phyloP scores from a whole-genome alignment of 2,797 vertebrate genomes.

The Paramormyrops hopkinsi region DNA sequence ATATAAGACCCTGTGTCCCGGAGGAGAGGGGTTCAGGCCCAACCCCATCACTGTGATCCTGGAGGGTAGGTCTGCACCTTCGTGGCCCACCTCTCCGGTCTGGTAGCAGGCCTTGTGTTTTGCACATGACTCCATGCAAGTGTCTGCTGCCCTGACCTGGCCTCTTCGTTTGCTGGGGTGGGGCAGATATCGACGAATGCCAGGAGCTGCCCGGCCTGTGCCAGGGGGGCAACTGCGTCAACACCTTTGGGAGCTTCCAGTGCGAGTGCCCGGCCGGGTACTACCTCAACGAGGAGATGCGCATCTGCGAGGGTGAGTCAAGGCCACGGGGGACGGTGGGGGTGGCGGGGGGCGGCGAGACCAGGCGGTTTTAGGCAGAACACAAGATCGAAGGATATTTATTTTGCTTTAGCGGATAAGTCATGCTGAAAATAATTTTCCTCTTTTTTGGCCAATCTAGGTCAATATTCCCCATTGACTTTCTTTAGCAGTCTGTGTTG shows the following conservation, averaged over 20 bases:
- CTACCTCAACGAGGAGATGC: constrained; percentile 78
- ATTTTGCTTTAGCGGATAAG: neutral
- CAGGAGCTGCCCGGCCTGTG: constrained; percentile 88
- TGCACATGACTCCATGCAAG: no score
- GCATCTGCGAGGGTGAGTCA: constrained; percentile 81
- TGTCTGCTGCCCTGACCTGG: neutral
- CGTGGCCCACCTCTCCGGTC: no score
- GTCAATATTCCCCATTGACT: neutral
- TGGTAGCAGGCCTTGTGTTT: neutral
- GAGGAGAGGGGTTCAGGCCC: constrained; percentile 87
- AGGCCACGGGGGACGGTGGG: neutral
- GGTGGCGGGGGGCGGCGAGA: neutral
- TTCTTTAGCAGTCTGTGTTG: neutral
- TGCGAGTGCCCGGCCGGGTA: constrained; percentile 86
- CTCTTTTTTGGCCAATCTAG: neutral
- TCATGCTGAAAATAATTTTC: neutral
- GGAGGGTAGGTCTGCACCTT: constrained; percentile 68
- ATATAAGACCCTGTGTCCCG: constrained; percentile 88
- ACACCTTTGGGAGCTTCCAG: constrained; percentile 93
- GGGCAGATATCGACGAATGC: constrained; percentile 84
- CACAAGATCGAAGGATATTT: neutral
- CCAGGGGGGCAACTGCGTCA: constrained; percentile 84
- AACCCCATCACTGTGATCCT: constrained; percentile 89
- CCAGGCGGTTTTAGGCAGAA: neutral
- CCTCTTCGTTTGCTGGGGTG: neutral